Percentiles rank a stretch among this genome's conserved stretches.
Conservation (phyloP, 2,797 vertebrate species). For the Eleutherodactylus coqui region DNA sequence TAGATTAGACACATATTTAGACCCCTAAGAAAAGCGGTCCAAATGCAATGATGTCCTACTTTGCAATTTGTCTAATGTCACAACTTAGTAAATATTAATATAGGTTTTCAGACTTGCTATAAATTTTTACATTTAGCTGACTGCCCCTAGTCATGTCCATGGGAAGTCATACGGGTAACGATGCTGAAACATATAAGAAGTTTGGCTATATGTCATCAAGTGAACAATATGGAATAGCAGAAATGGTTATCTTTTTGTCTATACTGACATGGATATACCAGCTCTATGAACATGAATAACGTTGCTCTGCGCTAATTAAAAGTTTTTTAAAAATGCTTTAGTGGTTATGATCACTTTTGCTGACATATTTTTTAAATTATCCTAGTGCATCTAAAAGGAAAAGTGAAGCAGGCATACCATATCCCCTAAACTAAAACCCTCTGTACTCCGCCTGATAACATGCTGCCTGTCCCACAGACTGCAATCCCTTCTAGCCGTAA, state of each 20-base stretch:
- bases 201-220: slow-evolving; percentile 72
- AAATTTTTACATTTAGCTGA: slow-evolving; percentile 69
- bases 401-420: too few species aligned
- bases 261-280: neutral
- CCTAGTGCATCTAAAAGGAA: too few species aligned
- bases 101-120: slow-evolving; percentile 65
- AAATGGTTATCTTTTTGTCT: neutral
- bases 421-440: too few species aligned
- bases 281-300: neutral
- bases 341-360: too few species aligned
- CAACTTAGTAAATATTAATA: slow-evolving; percentile 68
- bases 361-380: too few species aligned
- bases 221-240: slow-evolving; percentile 68
- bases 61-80: slow-evolving; percentile 71
- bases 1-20: slow-evolving; percentile 65
- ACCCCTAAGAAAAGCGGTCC: slow-evolving; percentile 55
- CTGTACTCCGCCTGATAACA: too few species aligned
- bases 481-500: too few species aligned
- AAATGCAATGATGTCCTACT: slow-evolving; percentile 58
- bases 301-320: neutral
- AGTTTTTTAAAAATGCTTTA: too few species aligned
- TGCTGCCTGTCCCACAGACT: too few species aligned
- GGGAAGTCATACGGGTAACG: slow-evolving; percentile 66
- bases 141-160: slow-evolving; percentile 67
- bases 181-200: slow-evolving; percentile 68